phyloP scores from a whole-genome alignment of 2,888 invertebrate species.

The Atethmia centrago region DNA sequence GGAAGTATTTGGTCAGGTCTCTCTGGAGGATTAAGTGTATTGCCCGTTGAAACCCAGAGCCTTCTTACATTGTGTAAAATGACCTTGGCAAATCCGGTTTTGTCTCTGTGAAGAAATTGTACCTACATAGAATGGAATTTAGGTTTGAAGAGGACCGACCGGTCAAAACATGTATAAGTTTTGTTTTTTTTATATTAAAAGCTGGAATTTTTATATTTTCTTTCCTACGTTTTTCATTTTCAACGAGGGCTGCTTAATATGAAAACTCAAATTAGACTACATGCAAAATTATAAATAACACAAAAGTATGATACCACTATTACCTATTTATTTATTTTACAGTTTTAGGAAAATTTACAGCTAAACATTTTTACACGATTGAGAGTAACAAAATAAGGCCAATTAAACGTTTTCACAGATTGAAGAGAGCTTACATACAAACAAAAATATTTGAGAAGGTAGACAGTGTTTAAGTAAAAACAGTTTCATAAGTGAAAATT shows the following conservation, averaged over 20 bases:
- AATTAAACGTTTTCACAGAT: too few relatives aligned
- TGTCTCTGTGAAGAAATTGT: conserved; percentile 15
- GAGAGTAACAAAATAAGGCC: too few relatives aligned
- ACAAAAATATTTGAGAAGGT: too few relatives aligned
- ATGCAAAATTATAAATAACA: background rate
- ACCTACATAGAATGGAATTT: background rate
- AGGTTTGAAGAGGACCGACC: background rate
- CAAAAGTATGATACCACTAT: background rate
- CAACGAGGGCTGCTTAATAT: background rate
- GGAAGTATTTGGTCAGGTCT: conserved; percentile 57
- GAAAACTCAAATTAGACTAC: background rate
- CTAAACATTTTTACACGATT: too few relatives aligned
- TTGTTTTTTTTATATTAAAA: background rate
- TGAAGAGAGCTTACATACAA: too few relatives aligned
- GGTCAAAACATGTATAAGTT: background rate
- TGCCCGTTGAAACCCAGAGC: conserved; percentile 25
- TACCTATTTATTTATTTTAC: too few relatives aligned
- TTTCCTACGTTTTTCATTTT: background rate
- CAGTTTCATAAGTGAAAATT: too few relatives aligned
- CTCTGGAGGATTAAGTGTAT: conserved; percentile 47
- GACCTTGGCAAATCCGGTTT: conserved; percentile 31
- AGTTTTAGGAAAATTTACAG: too few relatives aligned
- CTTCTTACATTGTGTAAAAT: conserved; percentile 37
- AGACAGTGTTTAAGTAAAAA: too few relatives aligned
- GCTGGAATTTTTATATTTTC: background rate